phyloP scores from a whole-genome alignment of 2,888 invertebrate species.

The Protonemura montana region DNA sequence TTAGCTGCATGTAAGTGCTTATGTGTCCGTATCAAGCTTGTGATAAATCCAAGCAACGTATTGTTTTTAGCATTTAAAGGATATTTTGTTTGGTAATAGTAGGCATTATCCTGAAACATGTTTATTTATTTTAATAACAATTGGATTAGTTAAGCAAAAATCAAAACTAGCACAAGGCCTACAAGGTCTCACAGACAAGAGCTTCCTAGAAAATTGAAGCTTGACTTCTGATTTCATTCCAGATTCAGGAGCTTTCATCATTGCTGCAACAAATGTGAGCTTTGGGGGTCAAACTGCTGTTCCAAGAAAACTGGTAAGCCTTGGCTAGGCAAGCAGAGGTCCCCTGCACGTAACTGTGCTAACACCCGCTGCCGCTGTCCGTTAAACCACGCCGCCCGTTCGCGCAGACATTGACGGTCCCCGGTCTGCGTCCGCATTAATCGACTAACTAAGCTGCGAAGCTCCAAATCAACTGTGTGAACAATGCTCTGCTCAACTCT shows the following conservation, averaged over 20 bases:
- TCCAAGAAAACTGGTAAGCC: constrained; percentile 14
- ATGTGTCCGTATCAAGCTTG: no score
- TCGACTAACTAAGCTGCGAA: not conserved
- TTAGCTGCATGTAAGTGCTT: no score
- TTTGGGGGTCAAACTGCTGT: constrained; percentile 29
- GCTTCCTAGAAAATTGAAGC: not conserved
- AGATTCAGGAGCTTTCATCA: constrained; percentile 44
- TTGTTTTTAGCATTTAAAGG: no score
- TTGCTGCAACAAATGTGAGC: constrained; percentile 39
- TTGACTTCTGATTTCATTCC: constrained; percentile 15
- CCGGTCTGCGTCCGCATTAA: not conserved
- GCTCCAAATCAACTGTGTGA: constrained; percentile 23
- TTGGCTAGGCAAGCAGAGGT: not conserved
- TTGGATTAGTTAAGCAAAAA: no score
- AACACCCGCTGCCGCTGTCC: not conserved
- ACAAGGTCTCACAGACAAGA: not conserved
- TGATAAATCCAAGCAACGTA: no score
- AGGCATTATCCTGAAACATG: no score
- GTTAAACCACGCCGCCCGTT: not conserved
- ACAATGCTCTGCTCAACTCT: constrained; percentile 13
- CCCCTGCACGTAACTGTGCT: not conserved
- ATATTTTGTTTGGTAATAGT: not conserved
- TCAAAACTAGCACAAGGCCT: no score
- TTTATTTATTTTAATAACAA: no score
- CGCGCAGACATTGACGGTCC: not conserved